Conservation (phyloP, 92 coral and sea anemone genomes). For the Blastomussa wellsi region DNA sequence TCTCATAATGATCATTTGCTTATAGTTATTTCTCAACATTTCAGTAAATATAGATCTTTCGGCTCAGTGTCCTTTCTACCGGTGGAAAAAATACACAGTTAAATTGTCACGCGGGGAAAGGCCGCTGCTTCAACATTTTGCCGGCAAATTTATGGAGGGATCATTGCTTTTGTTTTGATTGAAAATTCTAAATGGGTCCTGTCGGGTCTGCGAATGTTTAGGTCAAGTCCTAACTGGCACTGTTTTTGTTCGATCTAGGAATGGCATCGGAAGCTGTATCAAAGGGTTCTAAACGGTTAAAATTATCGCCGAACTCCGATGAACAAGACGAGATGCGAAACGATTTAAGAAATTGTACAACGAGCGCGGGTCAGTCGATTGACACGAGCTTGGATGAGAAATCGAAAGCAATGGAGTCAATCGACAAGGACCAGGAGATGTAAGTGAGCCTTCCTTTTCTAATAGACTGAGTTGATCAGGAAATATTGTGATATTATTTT, state of each 20-base stretch:
- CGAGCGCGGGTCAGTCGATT: constrained; percentile 22
- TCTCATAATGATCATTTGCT: not conserved
- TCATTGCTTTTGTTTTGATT: constrained; percentile 39
- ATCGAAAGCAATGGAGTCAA: constrained; percentile 52
- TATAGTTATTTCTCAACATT: constrained; percentile 7
- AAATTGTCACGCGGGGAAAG: constrained; percentile 34
- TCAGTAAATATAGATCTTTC: constrained; percentile 9
- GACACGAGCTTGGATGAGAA: constrained; percentile 40
- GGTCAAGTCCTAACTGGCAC: constrained; percentile 43
- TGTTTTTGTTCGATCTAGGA: constrained; percentile 33
- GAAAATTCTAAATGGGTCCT: constrained; percentile 22
- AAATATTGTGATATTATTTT: not conserved
- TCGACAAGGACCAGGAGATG: constrained; percentile 23
- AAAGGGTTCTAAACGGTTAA: constrained; percentile 75
- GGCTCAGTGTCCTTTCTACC: not conserved
- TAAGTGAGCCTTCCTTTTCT: constrained; percentile 20
- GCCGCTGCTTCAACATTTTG: constrained; percentile 44
- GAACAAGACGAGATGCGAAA: constrained; percentile 33
- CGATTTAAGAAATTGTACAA: constrained; percentile 25
- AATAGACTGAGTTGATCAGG: not conserved
- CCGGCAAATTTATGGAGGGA: constrained; percentile 54
- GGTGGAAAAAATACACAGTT: not conserved
- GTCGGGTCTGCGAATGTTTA: constrained; percentile 33
- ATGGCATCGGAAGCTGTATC: constrained; percentile 80
- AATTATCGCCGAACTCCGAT: constrained; percentile 61